phyloP scores from a whole-genome alignment of 2,888 invertebrate species.

The Pomacea canaliculata region DNA sequence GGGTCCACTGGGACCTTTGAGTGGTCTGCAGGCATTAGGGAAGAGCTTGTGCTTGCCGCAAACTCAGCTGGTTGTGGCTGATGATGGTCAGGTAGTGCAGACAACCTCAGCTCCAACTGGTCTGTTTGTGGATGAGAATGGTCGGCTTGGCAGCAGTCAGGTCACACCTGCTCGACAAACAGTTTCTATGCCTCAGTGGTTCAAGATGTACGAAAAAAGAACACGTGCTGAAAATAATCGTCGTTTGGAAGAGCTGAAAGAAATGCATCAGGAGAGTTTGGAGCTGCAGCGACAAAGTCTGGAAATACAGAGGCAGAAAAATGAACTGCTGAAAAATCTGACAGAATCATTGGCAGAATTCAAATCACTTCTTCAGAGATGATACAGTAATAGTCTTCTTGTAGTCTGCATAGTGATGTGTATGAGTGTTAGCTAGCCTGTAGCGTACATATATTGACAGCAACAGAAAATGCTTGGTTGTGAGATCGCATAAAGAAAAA shows the following conservation, averaged over 20 bases:
- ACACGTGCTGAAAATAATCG: slow-evolving; percentile 21
- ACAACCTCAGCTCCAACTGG: slow-evolving; percentile 19
- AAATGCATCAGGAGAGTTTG: slow-evolving; percentile 22
- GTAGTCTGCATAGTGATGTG: too few species aligned
- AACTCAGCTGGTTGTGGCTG: slow-evolving; percentile 20
- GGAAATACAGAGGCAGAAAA: slow-evolving; percentile 20
- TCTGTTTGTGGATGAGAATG: slow-evolving; percentile 14
- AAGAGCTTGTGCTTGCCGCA: slow-evolving; percentile 20
- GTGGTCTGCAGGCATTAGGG: slow-evolving; percentile 13
- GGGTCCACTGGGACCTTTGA: slow-evolving; percentile 6
- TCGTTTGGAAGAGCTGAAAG: slow-evolving; percentile 23
- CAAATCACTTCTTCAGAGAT: slow-evolving; percentile 15
- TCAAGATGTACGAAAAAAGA: slow-evolving; percentile 23
- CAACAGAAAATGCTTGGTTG: too few species aligned
- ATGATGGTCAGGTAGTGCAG: slow-evolving; percentile 20
- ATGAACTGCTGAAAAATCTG: slow-evolving; percentile 19
- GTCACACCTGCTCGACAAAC: neutral
- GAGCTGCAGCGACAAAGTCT: slow-evolving; percentile 18
- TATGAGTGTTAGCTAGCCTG: too few species aligned
- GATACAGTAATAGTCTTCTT: neutral
- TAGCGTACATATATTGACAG: too few species aligned
- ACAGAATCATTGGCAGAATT: slow-evolving; percentile 21
- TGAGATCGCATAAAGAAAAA: too few species aligned
- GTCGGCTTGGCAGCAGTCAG: slow-evolving; percentile 5
- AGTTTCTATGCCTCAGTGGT: slow-evolving; percentile 23